Evolutionary conservation across 2,888 invertebrate genomes (phyloP).

Genomic region (Eupithecia exiguata): DNA sequence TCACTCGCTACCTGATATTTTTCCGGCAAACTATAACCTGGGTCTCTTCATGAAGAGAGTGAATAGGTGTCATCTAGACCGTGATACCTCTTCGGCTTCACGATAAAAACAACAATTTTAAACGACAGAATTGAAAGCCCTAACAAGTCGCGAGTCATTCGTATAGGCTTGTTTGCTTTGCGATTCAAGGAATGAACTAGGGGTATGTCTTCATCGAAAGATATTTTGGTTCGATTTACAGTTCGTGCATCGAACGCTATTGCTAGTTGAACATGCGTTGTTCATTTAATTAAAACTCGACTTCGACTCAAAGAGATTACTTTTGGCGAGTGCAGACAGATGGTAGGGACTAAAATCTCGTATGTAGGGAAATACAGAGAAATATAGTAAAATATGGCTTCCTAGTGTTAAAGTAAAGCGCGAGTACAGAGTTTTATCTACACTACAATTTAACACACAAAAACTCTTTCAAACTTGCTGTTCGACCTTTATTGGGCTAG

Average conservation of each 20-base stretch:
- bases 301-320: background rate
- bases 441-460: background rate
- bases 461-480: background rate
- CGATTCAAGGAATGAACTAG: background rate
- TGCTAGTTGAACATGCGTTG: background rate
- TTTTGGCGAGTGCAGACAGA: background rate
- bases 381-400: conserved; percentile 58
- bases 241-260: too few species aligned
- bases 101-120: background rate
- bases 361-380: conserved; percentile 65
- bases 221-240: too few species aligned
- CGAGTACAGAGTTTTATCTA: conserved; percentile 15
- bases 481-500: background rate
- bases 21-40: too few species aligned
- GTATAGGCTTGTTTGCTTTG: background rate
- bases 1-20: too few species aligned
- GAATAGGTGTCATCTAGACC: too few species aligned
- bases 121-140: background rate
- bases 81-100: background rate
- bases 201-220: too few species aligned
- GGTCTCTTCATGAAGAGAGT: too few species aligned
- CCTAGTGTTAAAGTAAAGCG: conserved; percentile 43
- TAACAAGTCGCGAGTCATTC: background rate
- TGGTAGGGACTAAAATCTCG: conserved; percentile 48
- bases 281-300: background rate